These are phyloP conservation scores for Agonopterix heracliana DNA, from an alignment of 2,888 invertebrate genomes.

Conservation along the genomic window DNA sequence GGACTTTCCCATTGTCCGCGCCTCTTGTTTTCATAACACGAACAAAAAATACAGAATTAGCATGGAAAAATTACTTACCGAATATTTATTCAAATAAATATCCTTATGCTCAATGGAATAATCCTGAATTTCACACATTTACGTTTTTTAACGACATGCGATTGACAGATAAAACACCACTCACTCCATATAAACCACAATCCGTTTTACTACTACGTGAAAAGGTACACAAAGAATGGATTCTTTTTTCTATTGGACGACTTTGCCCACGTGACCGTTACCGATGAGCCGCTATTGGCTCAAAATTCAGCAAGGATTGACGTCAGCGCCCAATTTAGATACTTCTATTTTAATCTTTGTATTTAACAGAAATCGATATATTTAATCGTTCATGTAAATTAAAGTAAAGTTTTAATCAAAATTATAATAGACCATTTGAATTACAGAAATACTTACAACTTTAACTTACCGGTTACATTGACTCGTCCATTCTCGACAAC, in stretches of 20 bases:
- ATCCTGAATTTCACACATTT: slow-evolving; percentile 83
- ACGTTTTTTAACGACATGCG: slow-evolving; percentile 64
- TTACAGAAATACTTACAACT: slow-evolving; percentile 26
- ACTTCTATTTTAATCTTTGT: slow-evolving; percentile 17
- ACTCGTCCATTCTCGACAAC: slow-evolving; percentile 57
- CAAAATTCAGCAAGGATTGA: slow-evolving; percentile 26
- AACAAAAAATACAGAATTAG: slow-evolving; percentile 11
- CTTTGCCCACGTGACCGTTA: slow-evolving; percentile 68
- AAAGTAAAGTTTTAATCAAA: not conserved
- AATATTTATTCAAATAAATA: slow-evolving; percentile 79
- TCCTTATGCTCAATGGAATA: slow-evolving; percentile 81
- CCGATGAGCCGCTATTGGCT: slow-evolving; percentile 57
- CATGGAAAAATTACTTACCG: slow-evolving; percentile 73
- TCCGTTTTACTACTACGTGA: slow-evolving; percentile 71
- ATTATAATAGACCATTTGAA: slow-evolving; percentile 2
- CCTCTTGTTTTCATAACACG: slow-evolving; percentile 43
- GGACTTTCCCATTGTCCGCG: slow-evolving; percentile 60
- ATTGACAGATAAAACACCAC: slow-evolving; percentile 74
- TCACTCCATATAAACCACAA: slow-evolving; percentile 72
- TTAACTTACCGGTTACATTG: slow-evolving; percentile 39
- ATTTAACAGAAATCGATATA: not conserved
- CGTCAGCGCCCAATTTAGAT: slow-evolving; percentile 39
- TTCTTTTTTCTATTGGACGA: slow-evolving; percentile 61
- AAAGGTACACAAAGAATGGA: slow-evolving; percentile 77
- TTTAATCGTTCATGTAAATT: not conserved